phyloP scores from a whole-genome alignment of 2,888 invertebrate species.

The Scotopteryx bipunctaria region DNA sequence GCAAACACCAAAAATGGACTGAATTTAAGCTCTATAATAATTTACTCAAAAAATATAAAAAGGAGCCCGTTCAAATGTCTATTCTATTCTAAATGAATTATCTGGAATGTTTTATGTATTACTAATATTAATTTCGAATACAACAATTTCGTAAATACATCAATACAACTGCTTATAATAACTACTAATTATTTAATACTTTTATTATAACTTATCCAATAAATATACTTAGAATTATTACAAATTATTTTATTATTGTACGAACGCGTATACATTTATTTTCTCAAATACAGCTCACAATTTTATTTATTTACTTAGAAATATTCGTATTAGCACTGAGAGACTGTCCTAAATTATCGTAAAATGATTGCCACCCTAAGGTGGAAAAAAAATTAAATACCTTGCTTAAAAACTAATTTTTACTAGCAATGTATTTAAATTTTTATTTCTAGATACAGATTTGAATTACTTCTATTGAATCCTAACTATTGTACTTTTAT shows the following conservation, averaged over 20 bases:
- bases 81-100: conserved; percentile 38
- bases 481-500: neutral
- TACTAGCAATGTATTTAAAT: too few species aligned
- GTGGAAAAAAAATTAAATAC: too few species aligned
- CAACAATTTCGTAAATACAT: conserved; percentile 52
- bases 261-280: conserved; percentile 82
- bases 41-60: conserved; percentile 24
- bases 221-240: conserved; percentile 69
- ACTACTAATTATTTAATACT: conserved; percentile 63
- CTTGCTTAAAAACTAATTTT: too few species aligned
- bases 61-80: conserved; percentile 21
- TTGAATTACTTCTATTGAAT: conserved; percentile 1
- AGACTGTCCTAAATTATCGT: conserved; percentile 28
- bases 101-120: conserved; percentile 52
- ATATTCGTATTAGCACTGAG: conserved; percentile 35
- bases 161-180: conserved; percentile 53
- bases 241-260: conserved; percentile 75
- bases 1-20: conserved; percentile 36
- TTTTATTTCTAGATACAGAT: neutral
- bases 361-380: conserved; percentile 24
- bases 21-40: conserved; percentile 35
- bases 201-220: conserved; percentile 64
- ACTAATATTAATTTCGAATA: conserved; percentile 40
- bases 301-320: conserved; percentile 37
- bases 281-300: conserved; percentile 74